Evolutionary conservation across 2,888 invertebrate species (phyloP), one percentile per base, ranked within the genome.

Genomic region (Bruchidius siliquastri): DNA sequence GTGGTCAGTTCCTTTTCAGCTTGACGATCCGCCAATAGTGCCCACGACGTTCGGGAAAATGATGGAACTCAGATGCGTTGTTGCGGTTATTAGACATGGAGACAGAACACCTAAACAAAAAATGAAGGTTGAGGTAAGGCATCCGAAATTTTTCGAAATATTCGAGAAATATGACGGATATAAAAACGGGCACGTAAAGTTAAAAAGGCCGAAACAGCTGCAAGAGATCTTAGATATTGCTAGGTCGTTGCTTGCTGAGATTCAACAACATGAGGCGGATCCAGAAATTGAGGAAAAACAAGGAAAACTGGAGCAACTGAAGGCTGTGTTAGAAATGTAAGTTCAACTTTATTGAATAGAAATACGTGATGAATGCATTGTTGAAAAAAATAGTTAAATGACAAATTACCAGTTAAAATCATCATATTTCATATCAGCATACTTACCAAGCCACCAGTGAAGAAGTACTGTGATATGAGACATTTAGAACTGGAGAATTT

Each of bases 61-160:
- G 96, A 93, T 93, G 93, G 93, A 93, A 81, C 84, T 93, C 76
- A 89, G 99, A 32, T 99, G 99, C 86, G 99, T 99, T 2, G 97
- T 98, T 68, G 99, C 96, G 22, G 96, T 99, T 6, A 99, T 99
- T 76, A 88, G 99, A 75, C 99, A 99, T 84, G 99, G 99, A 0
- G 99, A 99, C 87, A 89, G 99, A 79, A 99, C 99, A 20, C 99
- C 99, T 0, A 99, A 99, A 86, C 99, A 99, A 88, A 99, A 99
- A 88, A 99, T 99, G 99, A 99, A 99, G 87, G 98, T 99, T 79
- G 98, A 98, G 90, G 98, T 98, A 20, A 90, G 97, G 72, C 97
- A 98, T 90, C 95, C 94, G 2, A 96, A 96, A 85, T 99, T 99
- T 87, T 99, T 99, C 88, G 97, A 98, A 84, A 95, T 99, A 82